Percentiles rank a stretch among this genome's conserved stretches.
phyloP scores from a whole-genome alignment of 2,113 vertebrate species.

The Rhagologus leucostigma region DNA sequence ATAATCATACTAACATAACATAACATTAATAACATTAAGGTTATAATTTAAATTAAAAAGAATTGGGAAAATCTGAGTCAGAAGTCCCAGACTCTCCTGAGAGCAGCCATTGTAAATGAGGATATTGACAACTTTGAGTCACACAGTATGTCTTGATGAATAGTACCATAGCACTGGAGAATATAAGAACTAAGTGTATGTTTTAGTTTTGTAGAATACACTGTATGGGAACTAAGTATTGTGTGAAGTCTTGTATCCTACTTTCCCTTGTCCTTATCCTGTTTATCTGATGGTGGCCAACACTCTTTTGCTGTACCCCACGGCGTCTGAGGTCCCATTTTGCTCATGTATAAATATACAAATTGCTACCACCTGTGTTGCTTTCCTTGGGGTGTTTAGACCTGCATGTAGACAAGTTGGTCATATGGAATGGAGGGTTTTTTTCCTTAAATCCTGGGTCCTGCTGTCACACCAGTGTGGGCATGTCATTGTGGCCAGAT shows the following conservation, averaged over 20 bases:
- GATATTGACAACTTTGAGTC: conserved; percentile 24
- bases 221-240: neutral
- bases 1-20: conserved; percentile 50
- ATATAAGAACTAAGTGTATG: neutral
- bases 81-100: neutral
- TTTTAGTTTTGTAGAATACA: neutral
- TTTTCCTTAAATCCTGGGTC: neutral
- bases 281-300: neutral
- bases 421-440: neutral
- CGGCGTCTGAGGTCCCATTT: neutral
- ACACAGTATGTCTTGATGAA: neutral
- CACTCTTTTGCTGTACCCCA: neutral
- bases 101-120: conserved; percentile 34
- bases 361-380: neutral
- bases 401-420: too few relatives aligned
- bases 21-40: conserved; percentile 48
- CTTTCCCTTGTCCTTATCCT: neutral
- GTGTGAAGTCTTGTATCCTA: neutral
- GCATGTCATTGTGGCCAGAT: neutral
- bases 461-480: neutral
- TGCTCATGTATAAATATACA: neutral
- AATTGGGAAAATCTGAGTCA: conserved; percentile 32
- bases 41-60: conserved; percentile 49
- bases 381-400: neutral
- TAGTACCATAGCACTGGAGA: neutral